Conservation (phyloP, 1,140 invertebrate species). For the Scaptomyza pallida region DNA sequence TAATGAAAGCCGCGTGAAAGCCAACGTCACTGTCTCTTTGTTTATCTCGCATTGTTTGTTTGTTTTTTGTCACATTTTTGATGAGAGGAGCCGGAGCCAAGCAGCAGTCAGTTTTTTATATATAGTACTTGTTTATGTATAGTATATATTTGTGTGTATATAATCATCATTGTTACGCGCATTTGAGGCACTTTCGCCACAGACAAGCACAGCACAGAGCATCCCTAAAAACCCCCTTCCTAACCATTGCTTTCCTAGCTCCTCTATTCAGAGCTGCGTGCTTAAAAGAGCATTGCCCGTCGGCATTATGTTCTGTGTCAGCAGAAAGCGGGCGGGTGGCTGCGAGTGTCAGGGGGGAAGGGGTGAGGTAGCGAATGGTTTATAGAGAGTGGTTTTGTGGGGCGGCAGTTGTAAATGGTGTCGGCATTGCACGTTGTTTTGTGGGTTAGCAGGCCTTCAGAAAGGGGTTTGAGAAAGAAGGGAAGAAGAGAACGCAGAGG, state of each 20-base stretch:
- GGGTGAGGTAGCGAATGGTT: not conserved
- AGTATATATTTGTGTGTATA: constrained; percentile 31
- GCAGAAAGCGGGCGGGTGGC: constrained; percentile 57
- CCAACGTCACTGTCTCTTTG: constrained; percentile 57
- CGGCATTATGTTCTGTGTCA: constrained; percentile 81
- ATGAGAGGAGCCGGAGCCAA: constrained; percentile 54
- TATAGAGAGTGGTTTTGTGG: not conserved
- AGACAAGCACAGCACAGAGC: constrained; percentile 49
- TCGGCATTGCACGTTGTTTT: constrained; percentile 71
- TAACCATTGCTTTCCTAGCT: constrained; percentile 17
- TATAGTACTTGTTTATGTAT: constrained; percentile 13
- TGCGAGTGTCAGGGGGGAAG: constrained; percentile 2
- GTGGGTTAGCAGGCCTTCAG: constrained; percentile 73
- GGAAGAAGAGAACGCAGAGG: not conserved
- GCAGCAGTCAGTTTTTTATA: constrained; percentile 14
- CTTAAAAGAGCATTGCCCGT: constrained; percentile 81
- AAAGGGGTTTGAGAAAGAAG: not conserved
- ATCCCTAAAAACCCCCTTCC: constrained; percentile 13
- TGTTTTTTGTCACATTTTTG: constrained; percentile 70
- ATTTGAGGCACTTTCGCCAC: constrained; percentile 66
- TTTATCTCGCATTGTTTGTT: constrained; percentile 63
- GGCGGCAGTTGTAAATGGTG: constrained; percentile 38
- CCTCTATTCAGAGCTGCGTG: constrained; percentile 62
- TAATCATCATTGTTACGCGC: constrained; percentile 76
- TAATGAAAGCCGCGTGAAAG: constrained; percentile 63